These are phyloP conservation scores for Myiotriccus ornatus DNA, from an alignment of 2,797 vertebrate genomes.

Conservation along the genomic window DNA sequence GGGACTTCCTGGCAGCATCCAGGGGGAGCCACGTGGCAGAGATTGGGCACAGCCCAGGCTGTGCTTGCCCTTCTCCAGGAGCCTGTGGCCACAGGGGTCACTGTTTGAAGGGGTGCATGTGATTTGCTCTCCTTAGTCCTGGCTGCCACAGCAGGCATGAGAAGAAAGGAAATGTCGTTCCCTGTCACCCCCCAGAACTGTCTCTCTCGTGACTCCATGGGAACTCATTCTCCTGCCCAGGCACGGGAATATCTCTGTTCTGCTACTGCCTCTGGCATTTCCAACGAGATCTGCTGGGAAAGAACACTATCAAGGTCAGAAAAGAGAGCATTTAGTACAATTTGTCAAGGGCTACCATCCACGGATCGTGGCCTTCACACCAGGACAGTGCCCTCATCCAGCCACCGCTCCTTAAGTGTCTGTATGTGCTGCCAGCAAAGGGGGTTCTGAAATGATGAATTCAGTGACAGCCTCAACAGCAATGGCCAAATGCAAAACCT, in stretches of 20 bases:
- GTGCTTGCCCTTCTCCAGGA: not conserved
- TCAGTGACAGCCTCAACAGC: not conserved
- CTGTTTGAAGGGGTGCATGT: not conserved
- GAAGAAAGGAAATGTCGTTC: not conserved
- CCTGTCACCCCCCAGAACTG: not conserved
- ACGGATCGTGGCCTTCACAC: not conserved
- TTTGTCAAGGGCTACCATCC: not conserved
- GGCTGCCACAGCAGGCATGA: not conserved
- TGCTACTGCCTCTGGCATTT: not conserved
- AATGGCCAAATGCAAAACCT: not conserved
- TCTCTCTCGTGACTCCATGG: not conserved
- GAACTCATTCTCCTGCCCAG: not conserved
- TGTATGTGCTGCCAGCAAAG: not conserved
- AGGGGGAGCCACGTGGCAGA: not conserved
- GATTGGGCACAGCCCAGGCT: fast-evolving
- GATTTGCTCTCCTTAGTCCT: not conserved
- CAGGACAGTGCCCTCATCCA: not conserved
- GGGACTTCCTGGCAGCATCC: not conserved
- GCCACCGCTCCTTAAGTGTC: not conserved
- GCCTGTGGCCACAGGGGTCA: fast-evolving
- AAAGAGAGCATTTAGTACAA: not conserved
- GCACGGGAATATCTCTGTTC: not conserved
- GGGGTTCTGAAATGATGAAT: not conserved
- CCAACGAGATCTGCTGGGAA: not conserved
- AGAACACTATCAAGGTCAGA: not conserved